Base-by-base conservation (phyloP, 2,797 vertebrate genomes). In the Vultur gryphus region DNA sequence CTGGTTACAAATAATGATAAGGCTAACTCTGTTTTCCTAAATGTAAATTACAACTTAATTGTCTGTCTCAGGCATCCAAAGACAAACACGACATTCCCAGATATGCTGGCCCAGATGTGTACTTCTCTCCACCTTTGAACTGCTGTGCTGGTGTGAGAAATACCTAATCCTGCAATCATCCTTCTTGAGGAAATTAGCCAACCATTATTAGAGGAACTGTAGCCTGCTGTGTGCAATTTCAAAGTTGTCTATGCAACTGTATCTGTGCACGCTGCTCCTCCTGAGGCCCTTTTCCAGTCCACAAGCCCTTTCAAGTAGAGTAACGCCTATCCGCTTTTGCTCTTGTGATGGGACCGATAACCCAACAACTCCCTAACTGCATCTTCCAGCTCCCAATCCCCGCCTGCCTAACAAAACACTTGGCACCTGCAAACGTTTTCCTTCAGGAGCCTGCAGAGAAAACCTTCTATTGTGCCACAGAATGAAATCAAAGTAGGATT, bases 401-500 rank as follows among this genome's bases (percentile, higher is more conserved):
- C 83, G 78, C 43, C 66, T 84, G 87, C 90, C 81, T 46, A 83
- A 88, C 23, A 73, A 70, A 90, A 87, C 55, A 55, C 37, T 91
- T 92, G 95, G 86, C 92, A 87, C 59, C 44, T 65, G 57, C 87
- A 71, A 91, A 80, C 61, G 43, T 83, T 94, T 85, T 91, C 61
- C 73, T 94, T 89, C 71, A 70, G 48, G 11, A 94, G 65, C 52
- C 70, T 71, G 48, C 23, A 64, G 37, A 95, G 55, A 84, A 96
- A 96, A 86, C 49, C 64, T 89, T 77, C 65, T 37, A 44, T 6
- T 64, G 75, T 83, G 89, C 75, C 87, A 83, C 44, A 55, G 71
- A 89, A 72, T 14, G 29, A 94, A 96, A 92, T 91, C 79, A 89
- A 94, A 93, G 75, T 8, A 78, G 57, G 61, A 94, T 85, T 91